These are phyloP conservation scores for Montipora capricornis DNA, from an alignment of 64 coral and sea anemone species.

Conservation along the genomic window DNA sequence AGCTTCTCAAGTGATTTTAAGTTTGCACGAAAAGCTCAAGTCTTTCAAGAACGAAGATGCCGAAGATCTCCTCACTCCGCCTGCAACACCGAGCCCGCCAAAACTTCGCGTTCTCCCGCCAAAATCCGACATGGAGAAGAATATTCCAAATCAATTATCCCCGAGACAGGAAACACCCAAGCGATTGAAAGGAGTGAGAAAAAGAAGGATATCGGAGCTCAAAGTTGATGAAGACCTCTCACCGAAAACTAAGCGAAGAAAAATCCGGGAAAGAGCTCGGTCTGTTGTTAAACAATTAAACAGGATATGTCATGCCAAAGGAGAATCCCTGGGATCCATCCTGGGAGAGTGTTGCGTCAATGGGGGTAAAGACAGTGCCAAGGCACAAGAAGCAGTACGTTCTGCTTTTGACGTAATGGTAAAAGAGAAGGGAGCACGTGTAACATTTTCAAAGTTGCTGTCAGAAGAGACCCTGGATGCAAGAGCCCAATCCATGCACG, in stretches of 20 bases:
- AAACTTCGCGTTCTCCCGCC: neutral
- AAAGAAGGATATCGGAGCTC: conserved; percentile 2
- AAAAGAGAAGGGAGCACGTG: neutral
- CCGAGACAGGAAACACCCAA: neutral
- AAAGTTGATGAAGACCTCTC: neutral
- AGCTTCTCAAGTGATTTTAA: neutral
- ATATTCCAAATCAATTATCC: neutral
- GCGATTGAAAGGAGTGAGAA: neutral
- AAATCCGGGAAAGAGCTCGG: neutral
- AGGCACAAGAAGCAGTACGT: neutral
- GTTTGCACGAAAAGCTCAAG: neutral
- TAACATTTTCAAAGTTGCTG: conserved; percentile 7
- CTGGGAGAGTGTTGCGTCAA: neutral
- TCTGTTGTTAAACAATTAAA: neutral
- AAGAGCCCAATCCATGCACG: neutral
- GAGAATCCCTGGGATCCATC: conserved; percentile 14
- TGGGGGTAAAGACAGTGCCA: neutral
- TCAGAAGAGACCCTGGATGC: neutral
- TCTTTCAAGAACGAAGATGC: neutral
- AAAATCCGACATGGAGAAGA: neutral
- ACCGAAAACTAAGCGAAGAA: conserved; percentile 5
- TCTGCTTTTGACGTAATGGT: neutral
- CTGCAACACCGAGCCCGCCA: conserved; percentile 1
- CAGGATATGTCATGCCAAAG: neutral
- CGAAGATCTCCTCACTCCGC: neutral